Conservation (phyloP, 2,888 invertebrate species). For the Eugnorisma glareosa region DNA sequence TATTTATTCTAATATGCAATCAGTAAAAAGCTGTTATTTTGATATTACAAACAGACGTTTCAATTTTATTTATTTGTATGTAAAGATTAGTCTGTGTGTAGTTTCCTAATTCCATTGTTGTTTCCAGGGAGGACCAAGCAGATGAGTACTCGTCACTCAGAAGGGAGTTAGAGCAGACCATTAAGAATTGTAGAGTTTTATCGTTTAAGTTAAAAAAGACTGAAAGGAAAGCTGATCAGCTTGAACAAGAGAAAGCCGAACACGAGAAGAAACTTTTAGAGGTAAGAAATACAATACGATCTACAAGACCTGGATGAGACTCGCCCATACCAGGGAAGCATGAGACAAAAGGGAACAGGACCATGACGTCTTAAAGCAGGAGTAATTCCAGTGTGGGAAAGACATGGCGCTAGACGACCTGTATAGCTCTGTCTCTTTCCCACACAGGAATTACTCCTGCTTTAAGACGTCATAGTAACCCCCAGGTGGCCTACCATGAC, state of each 20-base stretch:
- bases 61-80: no score
- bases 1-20: no score
- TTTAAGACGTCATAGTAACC: no score
- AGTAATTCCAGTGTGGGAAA: no score
- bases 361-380: no score
- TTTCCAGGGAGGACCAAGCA: constrained; percentile 97
- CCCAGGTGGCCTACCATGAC: no score
- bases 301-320: neutral
- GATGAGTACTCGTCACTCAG: constrained; percentile 98
- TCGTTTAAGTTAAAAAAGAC: constrained; percentile 99
- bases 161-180: constrained; percentile 98
- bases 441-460: no score
- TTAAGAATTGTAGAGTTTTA: constrained; percentile 99
- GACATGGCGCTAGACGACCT: no score
- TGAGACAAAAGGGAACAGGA: neutral
- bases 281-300: constrained; percentile 67
- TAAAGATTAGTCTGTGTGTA: neutral
- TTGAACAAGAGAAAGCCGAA: constrained; percentile 96
- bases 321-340: neutral
- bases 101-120: neutral
- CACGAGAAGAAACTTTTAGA: constrained; percentile 92
- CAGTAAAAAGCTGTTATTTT: no score
- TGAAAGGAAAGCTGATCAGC: constrained; percentile 96
- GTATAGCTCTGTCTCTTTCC: no score
- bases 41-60: no score